Evolutionary conservation across 2,888 invertebrate genomes (phyloP).

Genomic region (Patella depressa): DNA sequence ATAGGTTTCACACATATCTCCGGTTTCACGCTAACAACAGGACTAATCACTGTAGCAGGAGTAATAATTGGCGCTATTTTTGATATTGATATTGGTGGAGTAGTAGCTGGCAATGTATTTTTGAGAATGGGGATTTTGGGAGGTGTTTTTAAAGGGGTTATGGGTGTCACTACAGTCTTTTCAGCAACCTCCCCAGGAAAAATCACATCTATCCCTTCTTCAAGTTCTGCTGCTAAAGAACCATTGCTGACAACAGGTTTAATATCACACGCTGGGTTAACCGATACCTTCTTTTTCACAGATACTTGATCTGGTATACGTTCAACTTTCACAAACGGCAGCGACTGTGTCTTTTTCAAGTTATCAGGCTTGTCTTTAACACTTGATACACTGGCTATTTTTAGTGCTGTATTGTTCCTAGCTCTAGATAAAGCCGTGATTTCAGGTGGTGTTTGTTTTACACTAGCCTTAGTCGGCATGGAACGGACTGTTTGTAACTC

Average conservation of each 20-base stretch:
- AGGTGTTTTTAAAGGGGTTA: constrained; percentile 19
- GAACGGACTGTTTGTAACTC: constrained; percentile 3
- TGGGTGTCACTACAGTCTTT: no score
- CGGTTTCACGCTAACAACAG: background rate
- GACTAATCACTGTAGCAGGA: constrained; percentile 7
- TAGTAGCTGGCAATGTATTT: constrained; percentile 18
- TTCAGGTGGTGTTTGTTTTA: constrained; percentile 53
- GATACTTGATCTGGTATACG: constrained; percentile 59
- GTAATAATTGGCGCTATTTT: constrained; percentile 4
- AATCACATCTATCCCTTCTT: no score
- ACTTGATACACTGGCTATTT: constrained; percentile 12
- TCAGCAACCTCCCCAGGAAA: no score
- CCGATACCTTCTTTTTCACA: constrained; percentile 29
- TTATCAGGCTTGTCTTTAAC: constrained; percentile 32
- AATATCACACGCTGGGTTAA: no score
- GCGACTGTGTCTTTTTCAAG: constrained; percentile 54
- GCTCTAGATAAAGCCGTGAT: constrained; percentile 4
- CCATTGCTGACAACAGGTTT: no score
- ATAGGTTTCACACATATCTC: background rate
- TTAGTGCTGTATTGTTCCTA: background rate
- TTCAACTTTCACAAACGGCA: constrained; percentile 69
- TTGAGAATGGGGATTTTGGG: constrained; percentile 28
- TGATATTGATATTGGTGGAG: background rate
- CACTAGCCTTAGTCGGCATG: constrained; percentile 56
- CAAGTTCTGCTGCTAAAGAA: no score